Base-by-base conservation (phyloP, 2,888 invertebrate genomes). In the Nysson spinosus region DNA sequence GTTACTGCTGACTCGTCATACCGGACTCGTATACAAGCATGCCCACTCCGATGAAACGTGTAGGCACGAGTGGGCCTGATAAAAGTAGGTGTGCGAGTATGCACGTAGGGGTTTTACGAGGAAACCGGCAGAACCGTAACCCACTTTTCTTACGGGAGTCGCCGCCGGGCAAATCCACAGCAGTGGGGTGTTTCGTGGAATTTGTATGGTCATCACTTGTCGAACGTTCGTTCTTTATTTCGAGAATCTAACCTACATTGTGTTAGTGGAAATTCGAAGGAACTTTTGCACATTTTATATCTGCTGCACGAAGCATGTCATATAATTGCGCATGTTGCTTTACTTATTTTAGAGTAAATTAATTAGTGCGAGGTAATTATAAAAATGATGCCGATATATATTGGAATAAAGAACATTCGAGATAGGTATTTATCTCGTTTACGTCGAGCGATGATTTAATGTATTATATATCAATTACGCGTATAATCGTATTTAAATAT, bases 1-100 rank as follows among this genome's bases (percentile, higher is more conserved):
- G 34, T 60, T 56, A 65, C 40, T 58, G 79, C 78, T 80, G 80
- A 79, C 74, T 79, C 74, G 80, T 77, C 72, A 44, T 52, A 42
- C 58, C 51, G 69, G 52, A 57, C 52, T 56, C 60, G 64, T 50
- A 19, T 16, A 52, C 64, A 35, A 57, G 63, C 40, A 20, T 56
- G 40, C 50, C 61, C 56, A 60, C 60, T 44, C 49, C 49, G 5
- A 26, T 58, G 60, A 57, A 30, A 46, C 46, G 64, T 49, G 67
- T 65, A 43, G 71, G 72, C 65, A 62, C 49, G 65, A 72, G 68
- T 58, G 71, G 52, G 63, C 37, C 50, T 44, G 60, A 58, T 52
- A 49, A 54, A 62, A 62, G 68, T 74, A 68, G 64, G 68, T 60
- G 75, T 54, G 65, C 57, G 57, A 57, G 55, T 37, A 65, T 51